phyloP scores from a whole-genome alignment of 2,888 invertebrate species.

The Sepioteuthis lessoniana region DNA sequence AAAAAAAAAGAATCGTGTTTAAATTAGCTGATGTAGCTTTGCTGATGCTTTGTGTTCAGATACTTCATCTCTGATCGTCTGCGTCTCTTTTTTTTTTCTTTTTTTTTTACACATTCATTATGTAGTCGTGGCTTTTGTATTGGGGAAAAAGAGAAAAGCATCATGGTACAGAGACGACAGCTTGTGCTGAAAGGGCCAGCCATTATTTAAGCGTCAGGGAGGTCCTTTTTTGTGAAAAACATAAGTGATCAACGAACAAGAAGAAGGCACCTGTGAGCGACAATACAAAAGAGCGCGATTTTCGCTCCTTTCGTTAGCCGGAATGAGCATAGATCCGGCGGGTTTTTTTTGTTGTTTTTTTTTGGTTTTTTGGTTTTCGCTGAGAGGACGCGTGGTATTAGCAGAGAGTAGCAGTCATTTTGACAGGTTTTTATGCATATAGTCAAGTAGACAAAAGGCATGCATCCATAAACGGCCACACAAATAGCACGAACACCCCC shows the following conservation, averaged over 20 bases:
- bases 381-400: neutral
- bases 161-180: neutral
- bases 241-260: neutral
- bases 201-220: conserved; percentile 23
- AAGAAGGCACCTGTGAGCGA: conserved; percentile 23
- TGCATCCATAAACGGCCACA: too few species aligned
- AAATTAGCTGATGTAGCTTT: neutral
- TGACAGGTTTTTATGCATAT: neutral
- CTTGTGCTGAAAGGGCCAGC: neutral
- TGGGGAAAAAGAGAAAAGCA: neutral
- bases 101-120: neutral
- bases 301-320: neutral
- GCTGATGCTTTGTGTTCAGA: neutral
- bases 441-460: neutral
- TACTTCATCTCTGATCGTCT: neutral
- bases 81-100: neutral
- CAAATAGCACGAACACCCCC: too few species aligned
- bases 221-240: neutral
- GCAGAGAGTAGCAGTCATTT: neutral
- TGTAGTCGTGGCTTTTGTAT: conserved; percentile 8
- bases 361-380: neutral
- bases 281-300: neutral
- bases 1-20: neutral
- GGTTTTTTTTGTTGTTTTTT: too few species aligned
- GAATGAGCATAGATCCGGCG: neutral